Evolutionary conservation across 2,797 vertebrate species (phyloP).

Genomic region (Pristis pectinata): DNA sequence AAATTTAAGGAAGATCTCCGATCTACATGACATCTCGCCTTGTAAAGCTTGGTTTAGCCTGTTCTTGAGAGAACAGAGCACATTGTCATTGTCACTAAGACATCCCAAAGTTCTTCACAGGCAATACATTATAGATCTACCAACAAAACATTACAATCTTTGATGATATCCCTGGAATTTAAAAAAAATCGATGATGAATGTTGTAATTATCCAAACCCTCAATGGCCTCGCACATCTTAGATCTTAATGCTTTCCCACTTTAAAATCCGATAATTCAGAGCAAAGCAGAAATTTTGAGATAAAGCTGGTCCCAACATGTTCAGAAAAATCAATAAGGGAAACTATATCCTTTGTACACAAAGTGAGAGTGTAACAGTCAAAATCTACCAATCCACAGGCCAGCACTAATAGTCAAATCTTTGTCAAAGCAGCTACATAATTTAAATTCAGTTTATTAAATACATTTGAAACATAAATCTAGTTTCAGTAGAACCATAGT

Average conservation of each 20-base stretch:
- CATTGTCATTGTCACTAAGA: no score
- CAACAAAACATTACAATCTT: not conserved
- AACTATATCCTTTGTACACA: not conserved
- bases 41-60: no score
- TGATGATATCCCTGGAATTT: not conserved
- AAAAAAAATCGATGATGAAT: not conserved
- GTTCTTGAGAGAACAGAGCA: not conserved
- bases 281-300: not conserved
- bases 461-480: no score
- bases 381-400: not conserved
- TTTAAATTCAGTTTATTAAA: no score
- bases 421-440: no score
- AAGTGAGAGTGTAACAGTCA: not conserved
- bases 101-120: not conserved
- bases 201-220: conserved; percentile 4
- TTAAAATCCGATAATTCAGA: not conserved
- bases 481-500: no score
- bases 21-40: not conserved
- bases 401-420: no score
- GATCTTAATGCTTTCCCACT: no score
- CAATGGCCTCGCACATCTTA: not conserved
- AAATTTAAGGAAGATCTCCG: not conserved
- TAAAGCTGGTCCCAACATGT: not conserved
- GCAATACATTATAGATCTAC: not conserved
- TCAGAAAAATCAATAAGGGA: not conserved